phyloP scores from a whole-genome alignment of 2,113 vertebrate genomes.

The Psilopogon haemacephalus region DNA sequence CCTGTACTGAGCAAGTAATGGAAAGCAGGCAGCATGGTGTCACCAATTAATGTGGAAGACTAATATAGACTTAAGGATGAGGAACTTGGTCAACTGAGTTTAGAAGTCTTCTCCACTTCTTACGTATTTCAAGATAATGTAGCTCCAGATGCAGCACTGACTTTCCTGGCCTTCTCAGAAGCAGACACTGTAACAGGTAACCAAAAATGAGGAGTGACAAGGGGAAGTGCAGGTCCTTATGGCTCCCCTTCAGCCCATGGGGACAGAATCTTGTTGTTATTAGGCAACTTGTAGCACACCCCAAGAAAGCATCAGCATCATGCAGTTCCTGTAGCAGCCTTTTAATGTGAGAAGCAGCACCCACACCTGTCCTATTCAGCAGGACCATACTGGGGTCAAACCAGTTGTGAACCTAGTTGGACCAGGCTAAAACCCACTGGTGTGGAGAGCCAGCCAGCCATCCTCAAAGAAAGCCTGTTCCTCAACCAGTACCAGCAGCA shows the following conservation, averaged over 20 bases:
- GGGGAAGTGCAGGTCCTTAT: rapidly evolving
- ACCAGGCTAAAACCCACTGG: background rate
- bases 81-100: background rate
- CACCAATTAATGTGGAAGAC: background rate
- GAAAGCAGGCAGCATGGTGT: background rate
- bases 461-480: background rate
- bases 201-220: background rate
- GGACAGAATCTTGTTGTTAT: background rate
- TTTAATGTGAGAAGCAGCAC: background rate
- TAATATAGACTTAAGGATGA: background rate
- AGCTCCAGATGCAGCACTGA: background rate
- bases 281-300: background rate
- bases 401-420: background rate
- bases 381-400: background rate
- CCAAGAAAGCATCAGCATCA: background rate
- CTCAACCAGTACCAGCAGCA: background rate
- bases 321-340: background rate
- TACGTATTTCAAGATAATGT: background rate
- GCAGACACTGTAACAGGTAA: background rate
- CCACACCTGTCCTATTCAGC: background rate
- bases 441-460: background rate
- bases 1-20: background rate
- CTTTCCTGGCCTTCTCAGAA: background rate
- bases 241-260: background rate
- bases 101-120: background rate